phyloP scores from a whole-genome alignment of 2,888 invertebrate genomes.

The Heliconius ethilla region DNA sequence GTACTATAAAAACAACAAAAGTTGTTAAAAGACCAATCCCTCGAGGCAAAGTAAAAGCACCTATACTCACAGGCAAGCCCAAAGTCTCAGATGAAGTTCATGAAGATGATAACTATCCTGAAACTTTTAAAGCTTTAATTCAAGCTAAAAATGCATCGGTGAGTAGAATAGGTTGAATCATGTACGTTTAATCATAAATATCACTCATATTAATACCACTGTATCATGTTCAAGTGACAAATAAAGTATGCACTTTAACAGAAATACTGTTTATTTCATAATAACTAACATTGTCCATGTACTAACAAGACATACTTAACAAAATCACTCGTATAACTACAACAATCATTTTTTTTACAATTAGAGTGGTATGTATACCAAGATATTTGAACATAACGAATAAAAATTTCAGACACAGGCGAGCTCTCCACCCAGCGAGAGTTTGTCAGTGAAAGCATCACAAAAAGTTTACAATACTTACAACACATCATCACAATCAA shows the following conservation, averaged over 20 bases:
- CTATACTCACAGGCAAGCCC: constrained; percentile 50
- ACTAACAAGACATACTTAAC: constrained; percentile 38
- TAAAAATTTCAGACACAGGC: constrained; percentile 72
- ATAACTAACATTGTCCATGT: constrained; percentile 44
- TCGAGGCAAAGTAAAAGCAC: constrained; percentile 58
- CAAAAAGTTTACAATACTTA: constrained; percentile 75
- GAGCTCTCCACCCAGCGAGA: constrained; percentile 74
- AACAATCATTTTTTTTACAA: not conserved
- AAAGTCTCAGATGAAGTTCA: constrained; percentile 76
- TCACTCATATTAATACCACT: constrained; percentile 41
- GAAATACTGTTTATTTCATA: constrained; percentile 42
- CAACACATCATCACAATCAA: constrained; percentile 68
- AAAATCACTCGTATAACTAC: not conserved
- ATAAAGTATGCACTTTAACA: constrained; percentile 44
- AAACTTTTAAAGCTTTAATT: constrained; percentile 84
- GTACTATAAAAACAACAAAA: constrained; percentile 61
- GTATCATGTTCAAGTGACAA: constrained; percentile 41
- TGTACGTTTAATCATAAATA: constrained; percentile 36
- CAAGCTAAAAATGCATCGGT: constrained; percentile 82
- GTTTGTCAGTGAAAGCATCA: constrained; percentile 79
- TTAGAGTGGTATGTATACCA: not conserved
- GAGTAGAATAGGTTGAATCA: constrained; percentile 52
- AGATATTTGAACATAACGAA: constrained; percentile 37
- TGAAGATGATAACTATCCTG: constrained; percentile 85
- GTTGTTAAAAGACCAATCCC: constrained; percentile 63